Evolutionary conservation across 2,113 vertebrate genomes (phyloP), one percentile per base, ranked within the genome.

Genomic region (Xenus cinereus): DNA sequence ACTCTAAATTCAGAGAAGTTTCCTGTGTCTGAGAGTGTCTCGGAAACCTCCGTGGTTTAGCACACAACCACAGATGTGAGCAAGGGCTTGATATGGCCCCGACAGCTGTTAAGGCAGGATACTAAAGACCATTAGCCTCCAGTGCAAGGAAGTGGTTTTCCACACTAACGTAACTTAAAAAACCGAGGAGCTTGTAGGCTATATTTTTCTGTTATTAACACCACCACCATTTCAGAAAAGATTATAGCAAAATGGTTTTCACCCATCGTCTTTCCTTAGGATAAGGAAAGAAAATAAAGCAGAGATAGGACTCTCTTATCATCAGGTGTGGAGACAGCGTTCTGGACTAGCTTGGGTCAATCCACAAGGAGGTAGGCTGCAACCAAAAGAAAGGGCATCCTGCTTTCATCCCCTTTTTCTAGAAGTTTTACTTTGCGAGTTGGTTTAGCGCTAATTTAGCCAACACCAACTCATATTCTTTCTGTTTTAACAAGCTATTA

Each of bases 41-140:
- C 24, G 26, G 66, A 59, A 69, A 18, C 22, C 45, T 10, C 46
- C 9, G 24, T 68, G 37, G 6, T 81, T 46, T 37, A 32, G 76
- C 68, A 28, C 53, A 16, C 33, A 56, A 1, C 35, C 20, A 64
- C 51, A 32, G 5, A 4, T 6, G 11, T n/a, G 56, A 78, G 59
- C 41, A 72, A 24, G 10, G 28, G 4, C 45, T 68, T 85, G 75
- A 12, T 54, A 8, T 0, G 1, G n/a, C 74, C n/a, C 21, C 0
- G 0, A 7, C 2, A 15, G 51, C 69, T 84, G 8, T 22, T 68
- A 37, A n/a, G 22, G 33, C 1, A 1, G 19, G 39, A 64, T 21
- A 68, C 63, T 84, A 27, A 48, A 60, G 56, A 48, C 28, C 14
- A 28, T 48, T 22, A 75, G 21, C 19, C 19, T 56, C 24, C 53